Conservation (phyloP, 2,888 invertebrate species). For the Chymomyza fuscimana region DNA sequence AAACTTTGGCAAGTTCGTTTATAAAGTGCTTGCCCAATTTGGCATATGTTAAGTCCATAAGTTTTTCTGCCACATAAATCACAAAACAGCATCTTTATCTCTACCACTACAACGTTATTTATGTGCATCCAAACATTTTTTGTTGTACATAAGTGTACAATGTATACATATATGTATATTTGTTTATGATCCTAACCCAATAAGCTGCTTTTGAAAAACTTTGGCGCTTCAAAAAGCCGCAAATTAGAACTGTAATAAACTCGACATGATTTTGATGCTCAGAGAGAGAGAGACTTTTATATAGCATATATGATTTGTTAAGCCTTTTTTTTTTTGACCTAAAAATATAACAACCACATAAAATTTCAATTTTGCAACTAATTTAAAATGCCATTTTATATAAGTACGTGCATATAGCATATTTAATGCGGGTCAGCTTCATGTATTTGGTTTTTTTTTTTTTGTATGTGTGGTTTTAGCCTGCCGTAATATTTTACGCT, state of each 20-base stretch:
- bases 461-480: conserved; percentile 23
- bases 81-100: not conserved
- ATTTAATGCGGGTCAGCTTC: not conserved
- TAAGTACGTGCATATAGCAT: not conserved
- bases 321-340: conserved; percentile 21
- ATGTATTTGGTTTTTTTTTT: not conserved
- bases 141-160: not conserved
- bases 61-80: conserved; percentile 1
- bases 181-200: not conserved
- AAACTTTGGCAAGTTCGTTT: not conserved
- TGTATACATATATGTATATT: not conserved
- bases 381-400: conserved; percentile 28
- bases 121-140: not conserved
- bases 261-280: conserved; percentile 26
- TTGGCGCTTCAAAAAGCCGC: conserved; percentile 28
- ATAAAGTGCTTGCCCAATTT: not conserved
- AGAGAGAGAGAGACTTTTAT: not conserved
- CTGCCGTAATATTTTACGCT: conserved; percentile 40
- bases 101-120: not conserved
- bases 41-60: not conserved
- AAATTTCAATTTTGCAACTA: conserved; percentile 34
- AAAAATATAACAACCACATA: conserved; percentile 33
- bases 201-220: conserved; percentile 10
- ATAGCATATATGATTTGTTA: conserved; percentile 13
- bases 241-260: conserved; percentile 48